These are phyloP conservation scores for Muscicapa adusta DNA, from an alignment of 2,113 vertebrate species.

Conservation along the genomic window DNA sequence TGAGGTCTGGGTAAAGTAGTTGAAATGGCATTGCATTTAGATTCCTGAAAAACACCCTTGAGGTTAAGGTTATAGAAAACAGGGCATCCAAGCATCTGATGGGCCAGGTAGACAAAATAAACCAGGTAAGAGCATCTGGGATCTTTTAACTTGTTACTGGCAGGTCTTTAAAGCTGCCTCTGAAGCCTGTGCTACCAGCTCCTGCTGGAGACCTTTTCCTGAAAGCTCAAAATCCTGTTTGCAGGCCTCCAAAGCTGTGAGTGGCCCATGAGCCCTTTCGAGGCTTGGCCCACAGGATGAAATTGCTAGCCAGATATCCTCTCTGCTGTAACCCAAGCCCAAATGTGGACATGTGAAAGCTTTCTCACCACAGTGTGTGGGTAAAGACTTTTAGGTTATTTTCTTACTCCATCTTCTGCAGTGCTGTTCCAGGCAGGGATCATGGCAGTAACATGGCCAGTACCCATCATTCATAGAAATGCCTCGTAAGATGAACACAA, in stretches of 20 bases:
- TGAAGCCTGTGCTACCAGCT: background rate
- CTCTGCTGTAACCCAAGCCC: background rate
- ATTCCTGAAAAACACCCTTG: background rate
- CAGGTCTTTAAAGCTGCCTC: background rate
- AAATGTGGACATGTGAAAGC: background rate
- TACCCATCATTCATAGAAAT: background rate
- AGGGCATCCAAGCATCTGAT: background rate
- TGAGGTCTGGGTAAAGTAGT: background rate
- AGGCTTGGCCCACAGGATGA: background rate
- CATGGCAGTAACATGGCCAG: background rate
- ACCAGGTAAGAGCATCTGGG: background rate
- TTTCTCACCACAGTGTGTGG: background rate
- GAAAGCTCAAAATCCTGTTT: background rate
- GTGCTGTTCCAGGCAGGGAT: background rate
- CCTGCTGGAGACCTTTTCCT: background rate
- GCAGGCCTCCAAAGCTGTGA: background rate
- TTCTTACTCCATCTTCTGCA: background rate
- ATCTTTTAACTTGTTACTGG: background rate
- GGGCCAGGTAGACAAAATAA: background rate
- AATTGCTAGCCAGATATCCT: background rate
- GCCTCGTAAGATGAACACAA: background rate
- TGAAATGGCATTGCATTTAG: background rate
- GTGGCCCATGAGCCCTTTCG: background rate
- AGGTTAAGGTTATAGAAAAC: background rate
- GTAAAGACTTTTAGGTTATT: background rate